Evolutionary conservation across 2,113 vertebrate genomes (phyloP), one percentile per base, ranked within the genome.

Genomic region (Petromus typicus): DNA sequence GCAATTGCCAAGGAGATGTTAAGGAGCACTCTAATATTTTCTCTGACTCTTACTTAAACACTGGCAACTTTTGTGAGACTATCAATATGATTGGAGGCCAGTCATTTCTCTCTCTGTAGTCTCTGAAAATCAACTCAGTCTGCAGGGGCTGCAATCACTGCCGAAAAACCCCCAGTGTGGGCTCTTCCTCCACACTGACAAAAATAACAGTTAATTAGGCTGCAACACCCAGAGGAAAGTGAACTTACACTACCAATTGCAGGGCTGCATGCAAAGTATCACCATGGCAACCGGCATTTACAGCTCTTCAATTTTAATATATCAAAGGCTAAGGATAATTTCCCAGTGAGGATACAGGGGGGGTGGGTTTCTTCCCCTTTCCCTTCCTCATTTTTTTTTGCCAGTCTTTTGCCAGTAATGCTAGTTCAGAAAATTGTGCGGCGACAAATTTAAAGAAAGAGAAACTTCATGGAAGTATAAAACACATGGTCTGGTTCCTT

Each of bases 211-310:
- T 97, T 98, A 98, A 98, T 98, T 98, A 98, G 98, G 84, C 97
- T 97, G 97, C 97, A 98, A 98, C 97, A 97, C 98, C 98, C 98
- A 95, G 97, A 98, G 98, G 98, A 97, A 98, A 98, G 97, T 96
- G 98, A 97, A 97, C 98, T 98, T 81, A 90, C 82, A 93, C 25
- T 75, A 79, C 98, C 98, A 98, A 96, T 98, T n/a, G 0, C 61
- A 14, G 87, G 96, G 82, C 48, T 48, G 96, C 97, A 97, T 96
- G 98, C 97, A 97, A 95, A 97, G 81, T 34, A 95, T 98, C 93
- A 79, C 98, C 97, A 98, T 98, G 98, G 96, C 98, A 98, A 98
- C 98, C 89, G 76, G 95, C 98, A 98, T 98, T 97, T 98, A 98
- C 96, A 97, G 96, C 97, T 89, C 81, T 97, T 98, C 98, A 79